Evolutionary conservation across 2,797 vertebrate species (phyloP).

Genomic region (Parotocinclus haroldoi): DNA sequence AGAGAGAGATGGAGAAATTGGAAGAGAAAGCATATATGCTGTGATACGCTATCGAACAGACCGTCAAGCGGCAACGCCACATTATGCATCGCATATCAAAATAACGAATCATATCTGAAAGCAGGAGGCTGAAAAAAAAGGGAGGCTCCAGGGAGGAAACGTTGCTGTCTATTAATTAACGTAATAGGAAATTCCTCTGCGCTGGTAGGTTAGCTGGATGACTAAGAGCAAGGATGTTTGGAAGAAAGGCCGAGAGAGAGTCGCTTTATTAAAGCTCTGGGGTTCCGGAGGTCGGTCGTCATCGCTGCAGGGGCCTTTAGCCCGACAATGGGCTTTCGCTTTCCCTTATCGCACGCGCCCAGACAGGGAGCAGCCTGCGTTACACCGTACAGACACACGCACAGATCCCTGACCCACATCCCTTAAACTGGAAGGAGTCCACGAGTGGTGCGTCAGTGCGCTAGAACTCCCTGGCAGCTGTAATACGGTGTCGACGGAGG

Average conservation of each 20-base stretch:
- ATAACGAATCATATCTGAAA: slow-evolving; percentile 26
- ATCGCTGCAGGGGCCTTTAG: slow-evolving; percentile 28
- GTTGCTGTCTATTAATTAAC: slow-evolving; percentile 29
- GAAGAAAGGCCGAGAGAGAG: slow-evolving; percentile 6
- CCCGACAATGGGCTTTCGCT: slow-evolving; percentile 15
- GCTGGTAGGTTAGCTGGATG: slow-evolving; percentile 44
- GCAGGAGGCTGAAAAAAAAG: slow-evolving; percentile 21
- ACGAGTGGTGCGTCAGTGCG: slow-evolving; percentile 6
- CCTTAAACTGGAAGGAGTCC: slow-evolving; percentile 26
- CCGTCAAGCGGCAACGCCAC: neutral
- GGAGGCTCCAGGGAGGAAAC: slow-evolving; percentile 17
- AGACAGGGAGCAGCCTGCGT: slow-evolving; percentile 31
- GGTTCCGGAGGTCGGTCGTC: slow-evolving; percentile 28
- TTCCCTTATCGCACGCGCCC: slow-evolving; percentile 42
- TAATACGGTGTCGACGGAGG: slow-evolving; percentile 4
- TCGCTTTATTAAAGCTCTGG: slow-evolving; percentile 38
- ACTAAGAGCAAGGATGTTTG: slow-evolving; percentile 44
- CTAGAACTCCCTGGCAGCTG: slow-evolving; percentile 17
- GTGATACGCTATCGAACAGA: slow-evolving; percentile 7
- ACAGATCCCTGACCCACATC: slow-evolving; percentile 27
- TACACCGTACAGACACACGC: slow-evolving; percentile 3
- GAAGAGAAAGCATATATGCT: too few species aligned
- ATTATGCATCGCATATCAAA: slow-evolving; percentile 20
- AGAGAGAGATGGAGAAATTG: slow-evolving; percentile 5
- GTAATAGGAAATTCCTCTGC: slow-evolving; percentile 31